Percentiles rank a stretch among this genome's conserved stretches.
These are phyloP conservation scores for Tipula vernalis DNA, from an alignment of 2,888 invertebrate genomes.

Conservation along the genomic window DNA sequence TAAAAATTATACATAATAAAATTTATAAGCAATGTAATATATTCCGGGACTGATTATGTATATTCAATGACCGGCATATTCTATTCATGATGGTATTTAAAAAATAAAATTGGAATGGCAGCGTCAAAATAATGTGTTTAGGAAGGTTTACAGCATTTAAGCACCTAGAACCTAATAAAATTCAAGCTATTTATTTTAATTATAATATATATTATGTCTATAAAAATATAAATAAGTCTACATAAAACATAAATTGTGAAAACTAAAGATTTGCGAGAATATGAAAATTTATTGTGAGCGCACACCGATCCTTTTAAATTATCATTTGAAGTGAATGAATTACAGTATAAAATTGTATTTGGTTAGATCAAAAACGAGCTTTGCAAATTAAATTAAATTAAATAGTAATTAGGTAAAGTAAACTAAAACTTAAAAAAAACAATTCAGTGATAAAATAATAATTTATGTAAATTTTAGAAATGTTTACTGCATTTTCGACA, in stretches of 20 bases:
- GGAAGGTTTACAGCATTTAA: background rate
- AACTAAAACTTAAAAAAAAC: background rate
- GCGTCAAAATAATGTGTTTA: background rate
- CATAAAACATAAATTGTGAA: background rate
- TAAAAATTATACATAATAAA: background rate
- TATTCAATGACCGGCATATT: background rate
- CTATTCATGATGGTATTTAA: background rate
- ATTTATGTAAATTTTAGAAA: background rate
- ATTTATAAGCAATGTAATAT: background rate
- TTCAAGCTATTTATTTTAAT: background rate
- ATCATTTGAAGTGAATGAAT: background rate
- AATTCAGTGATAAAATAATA: background rate
- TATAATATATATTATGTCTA: too few species aligned
- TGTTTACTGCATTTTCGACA: slow-evolving; percentile 71
- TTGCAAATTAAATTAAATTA: background rate
- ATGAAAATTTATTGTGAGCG: background rate
- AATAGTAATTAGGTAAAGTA: background rate
- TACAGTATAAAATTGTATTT: background rate
- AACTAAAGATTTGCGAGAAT: background rate
- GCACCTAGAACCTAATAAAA: background rate
- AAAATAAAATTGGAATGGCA: background rate
- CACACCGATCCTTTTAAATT: background rate
- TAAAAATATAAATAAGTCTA: background rate
- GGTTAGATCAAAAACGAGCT: background rate
- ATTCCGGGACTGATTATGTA: background rate